Conservation (phyloP, 2,888 invertebrate genomes). For the Nomada lathburiana region DNA sequence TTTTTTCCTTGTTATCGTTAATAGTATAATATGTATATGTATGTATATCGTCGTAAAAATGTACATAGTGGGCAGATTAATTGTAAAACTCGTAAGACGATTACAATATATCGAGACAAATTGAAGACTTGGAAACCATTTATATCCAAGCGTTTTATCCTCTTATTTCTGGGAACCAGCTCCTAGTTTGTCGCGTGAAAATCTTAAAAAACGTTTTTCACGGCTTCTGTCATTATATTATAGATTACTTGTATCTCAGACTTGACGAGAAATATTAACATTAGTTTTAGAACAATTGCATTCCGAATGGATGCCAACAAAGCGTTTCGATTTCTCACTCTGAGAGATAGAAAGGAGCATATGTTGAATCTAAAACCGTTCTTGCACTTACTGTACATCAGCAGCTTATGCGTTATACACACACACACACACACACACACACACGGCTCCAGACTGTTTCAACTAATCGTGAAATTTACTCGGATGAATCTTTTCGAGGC, state of each 20-base stretch:
- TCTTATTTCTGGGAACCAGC: constrained; percentile 4
- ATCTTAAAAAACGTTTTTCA: constrained; percentile 37
- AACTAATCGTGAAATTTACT: constrained; percentile 39
- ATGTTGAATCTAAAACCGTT: constrained; percentile 26
- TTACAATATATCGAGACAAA: constrained; percentile 33
- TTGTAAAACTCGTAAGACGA: constrained; percentile 37
- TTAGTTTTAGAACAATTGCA: constrained; percentile 41
- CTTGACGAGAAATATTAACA: constrained; percentile 26
- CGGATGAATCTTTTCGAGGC: constrained; percentile 32
- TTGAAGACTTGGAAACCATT: constrained; percentile 21
- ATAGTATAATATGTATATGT: constrained; percentile 14
- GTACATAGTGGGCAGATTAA: constrained; percentile 43
- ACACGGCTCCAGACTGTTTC: constrained; percentile 34
- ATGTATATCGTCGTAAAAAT: constrained; percentile 41
- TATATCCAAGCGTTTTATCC: not conserved
- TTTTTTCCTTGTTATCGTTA: not conserved
- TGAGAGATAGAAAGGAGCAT: constrained; percentile 17
- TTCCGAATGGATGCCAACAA: constrained; percentile 18
- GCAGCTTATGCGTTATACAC: constrained; percentile 49
- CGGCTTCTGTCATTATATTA: constrained; percentile 5
- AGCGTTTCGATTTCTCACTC: constrained; percentile 6
- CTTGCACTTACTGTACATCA: constrained; percentile 55
- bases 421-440: not conserved
- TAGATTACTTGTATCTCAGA: constrained; percentile 24
- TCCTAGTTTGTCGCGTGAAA: constrained; percentile 13